Evolutionary conservation across 2,888 invertebrate species (phyloP).

Genomic region (Branchellion lobata): DNA sequence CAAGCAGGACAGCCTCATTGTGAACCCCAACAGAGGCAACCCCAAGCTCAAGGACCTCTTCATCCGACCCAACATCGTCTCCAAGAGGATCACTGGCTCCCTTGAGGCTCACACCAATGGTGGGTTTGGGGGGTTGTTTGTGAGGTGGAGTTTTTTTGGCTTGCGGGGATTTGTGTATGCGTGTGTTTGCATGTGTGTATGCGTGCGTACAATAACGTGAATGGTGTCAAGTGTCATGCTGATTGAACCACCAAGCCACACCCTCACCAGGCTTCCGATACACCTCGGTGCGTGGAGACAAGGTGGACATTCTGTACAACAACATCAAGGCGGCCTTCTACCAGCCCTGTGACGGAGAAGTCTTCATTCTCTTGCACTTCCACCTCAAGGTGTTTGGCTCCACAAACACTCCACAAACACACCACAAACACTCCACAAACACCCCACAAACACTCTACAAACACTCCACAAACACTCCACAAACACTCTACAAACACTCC

Average conservation of each 20-base stretch:
- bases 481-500: too few relatives aligned
- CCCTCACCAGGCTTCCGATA: conserved; percentile 70
- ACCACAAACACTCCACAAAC: too few relatives aligned
- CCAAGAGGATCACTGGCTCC: conserved; percentile 73
- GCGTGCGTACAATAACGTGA: background rate
- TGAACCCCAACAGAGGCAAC: conserved; percentile 93
- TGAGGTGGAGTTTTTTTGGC: background rate
- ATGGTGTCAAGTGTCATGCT: background rate
- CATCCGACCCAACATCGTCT: conserved; percentile 97
- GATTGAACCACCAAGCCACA: background rate
- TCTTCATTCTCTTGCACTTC: conserved; percentile 98
- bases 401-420: too few relatives aligned
- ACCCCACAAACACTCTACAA: too few relatives aligned
- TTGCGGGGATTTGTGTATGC: background rate
- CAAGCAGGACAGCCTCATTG: conserved; percentile 90
- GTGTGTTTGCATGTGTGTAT: background rate
- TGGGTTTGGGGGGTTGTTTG: conserved; percentile 51
- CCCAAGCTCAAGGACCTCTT: conserved; percentile 95
- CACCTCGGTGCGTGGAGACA: conserved; percentile 97
- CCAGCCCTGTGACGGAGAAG: conserved; percentile 97
- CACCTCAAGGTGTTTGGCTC: conserved; percentile 79
- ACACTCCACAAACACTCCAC: too few relatives aligned
- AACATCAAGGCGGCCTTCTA: conserved; percentile 99
- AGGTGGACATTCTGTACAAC: conserved; percentile 97
- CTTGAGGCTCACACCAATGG: conserved; percentile 95